Evolutionary conservation across 2,888 invertebrate species (phyloP), one percentile per base, ranked within the genome.

Genomic region (Nasonia oneida): DNA sequence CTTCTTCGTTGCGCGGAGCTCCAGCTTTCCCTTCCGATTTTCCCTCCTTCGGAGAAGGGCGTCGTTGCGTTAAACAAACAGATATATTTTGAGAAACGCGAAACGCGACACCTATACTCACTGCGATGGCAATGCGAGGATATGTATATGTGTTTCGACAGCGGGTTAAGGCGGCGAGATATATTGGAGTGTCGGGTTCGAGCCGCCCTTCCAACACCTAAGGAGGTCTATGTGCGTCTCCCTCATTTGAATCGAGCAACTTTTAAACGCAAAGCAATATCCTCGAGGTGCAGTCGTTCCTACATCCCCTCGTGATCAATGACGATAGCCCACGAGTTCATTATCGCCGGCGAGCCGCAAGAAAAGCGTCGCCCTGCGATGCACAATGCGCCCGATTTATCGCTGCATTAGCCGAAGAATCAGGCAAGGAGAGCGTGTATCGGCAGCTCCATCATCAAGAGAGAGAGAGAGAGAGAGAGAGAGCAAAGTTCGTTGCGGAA

Each of bases 31-130:
- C 23, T 23, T 23, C 23, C 23, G 23, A 23, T 23, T 23, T 23
- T 23, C 23, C 23, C 23, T 23, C 23, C 23, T 23, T 23, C 23
- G 23, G 23, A 23, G 23, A 23, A 23, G 23, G 70, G 50, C 14
- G n/a, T 77, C 57, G 70, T 83, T 42, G 70, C 70, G 53, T 39
- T 83, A 77, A 83, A 42, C 70, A 83, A 83, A 71, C 29, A 83
- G 70, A 71, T 77, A 74, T 71, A 71, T 83, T 83, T 83, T 83
- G 39, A 71, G 77, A 61, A 71, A 71, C 18, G 39, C 70, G 83
- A 71, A 57, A 77, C 50, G 2, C 53, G 53, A 83, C 23, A 3
- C 77, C n/a, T 10, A 42, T 10, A 10, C 29, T 6, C 57, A 29
- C 1, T 29, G 29, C 12, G 12, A 14, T 78, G 14, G 6, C n/a